These are phyloP conservation scores for Podilymbus podiceps DNA, from an alignment of 2,113 vertebrate genomes.

Conservation along the genomic window DNA sequence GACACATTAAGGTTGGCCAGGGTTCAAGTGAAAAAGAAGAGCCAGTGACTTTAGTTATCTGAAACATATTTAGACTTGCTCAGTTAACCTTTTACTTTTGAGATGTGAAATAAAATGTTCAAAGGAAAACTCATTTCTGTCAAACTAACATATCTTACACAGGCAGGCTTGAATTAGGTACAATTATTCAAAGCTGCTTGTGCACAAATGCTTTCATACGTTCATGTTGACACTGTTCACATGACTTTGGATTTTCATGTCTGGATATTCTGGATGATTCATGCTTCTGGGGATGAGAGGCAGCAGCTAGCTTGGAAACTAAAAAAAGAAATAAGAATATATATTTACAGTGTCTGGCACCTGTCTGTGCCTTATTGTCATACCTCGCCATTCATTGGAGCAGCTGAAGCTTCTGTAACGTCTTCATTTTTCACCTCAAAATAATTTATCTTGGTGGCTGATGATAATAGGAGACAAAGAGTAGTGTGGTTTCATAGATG, in stretches of 20 bases:
- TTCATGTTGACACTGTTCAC: not conserved
- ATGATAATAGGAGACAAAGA: not conserved
- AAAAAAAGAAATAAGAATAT: not conserved
- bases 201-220: not conserved
- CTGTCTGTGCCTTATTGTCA: not conserved
- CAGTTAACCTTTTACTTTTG: not conserved
- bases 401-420: not conserved
- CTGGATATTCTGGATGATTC: conserved; percentile 19
- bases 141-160: not conserved
- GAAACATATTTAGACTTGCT: not conserved
- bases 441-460: not conserved
- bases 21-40: not conserved
- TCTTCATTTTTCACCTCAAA: conserved; percentile 1
- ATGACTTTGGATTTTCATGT: not conserved
- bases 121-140: not conserved
- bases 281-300: not conserved
- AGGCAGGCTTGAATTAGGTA: not conserved
- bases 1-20: not conserved
- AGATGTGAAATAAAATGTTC: not conserved
- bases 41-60: not conserved
- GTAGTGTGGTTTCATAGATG: not conserved
- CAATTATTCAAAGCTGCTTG: not conserved
- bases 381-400: not conserved
- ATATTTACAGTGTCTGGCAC: not conserved
- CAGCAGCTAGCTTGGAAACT: conserved; percentile 2